Percentiles rank a stretch among this genome's conserved stretches.
Conservation (phyloP, 2,888 invertebrate species). For the Corbicula japonica region DNA sequence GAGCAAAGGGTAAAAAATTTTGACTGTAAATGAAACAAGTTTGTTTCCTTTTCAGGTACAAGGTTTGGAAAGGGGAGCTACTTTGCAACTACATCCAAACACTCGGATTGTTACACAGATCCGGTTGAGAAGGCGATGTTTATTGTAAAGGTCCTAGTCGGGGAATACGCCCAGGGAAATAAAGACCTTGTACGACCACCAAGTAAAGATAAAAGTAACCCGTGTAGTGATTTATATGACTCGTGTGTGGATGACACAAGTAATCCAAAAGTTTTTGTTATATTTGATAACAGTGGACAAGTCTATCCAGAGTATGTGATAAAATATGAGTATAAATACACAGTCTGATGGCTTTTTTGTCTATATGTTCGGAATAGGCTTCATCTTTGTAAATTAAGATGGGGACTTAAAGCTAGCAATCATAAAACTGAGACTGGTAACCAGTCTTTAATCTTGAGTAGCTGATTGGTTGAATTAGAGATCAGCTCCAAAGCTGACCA, state of each 20-base stretch:
- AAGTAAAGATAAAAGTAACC: conserved; percentile 67
- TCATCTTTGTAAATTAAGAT: no score
- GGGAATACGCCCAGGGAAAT: conserved; percentile 73
- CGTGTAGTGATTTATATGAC: conserved; percentile 76
- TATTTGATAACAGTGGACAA: conserved; percentile 78
- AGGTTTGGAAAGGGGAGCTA: conserved; percentile 80
- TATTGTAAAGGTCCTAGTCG: conserved; percentile 78
- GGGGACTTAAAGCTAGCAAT: no score
- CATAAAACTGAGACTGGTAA: no score
- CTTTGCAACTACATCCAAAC: conserved; percentile 74
- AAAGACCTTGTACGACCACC: conserved; percentile 77
- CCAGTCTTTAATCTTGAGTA: no score
- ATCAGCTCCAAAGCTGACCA: no score
- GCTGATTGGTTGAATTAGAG: no score
- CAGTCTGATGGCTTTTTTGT: no score
- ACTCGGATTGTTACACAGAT: conserved; percentile 70
- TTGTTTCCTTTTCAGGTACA: conserved; percentile 53
- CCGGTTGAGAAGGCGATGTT: conserved; percentile 68
- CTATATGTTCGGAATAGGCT: no score
- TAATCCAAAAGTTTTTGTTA: conserved; percentile 78
- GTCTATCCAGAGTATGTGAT: conserved; percentile 82
- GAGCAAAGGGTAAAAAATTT: no score
- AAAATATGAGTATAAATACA: conserved; percentile 57
- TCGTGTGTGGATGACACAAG: conserved; percentile 77
- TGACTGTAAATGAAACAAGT: background rate